These are phyloP conservation scores for Tachyglossus aculeatus DNA, from an alignment of 2,797 vertebrate genomes.

Conservation along the genomic window DNA sequence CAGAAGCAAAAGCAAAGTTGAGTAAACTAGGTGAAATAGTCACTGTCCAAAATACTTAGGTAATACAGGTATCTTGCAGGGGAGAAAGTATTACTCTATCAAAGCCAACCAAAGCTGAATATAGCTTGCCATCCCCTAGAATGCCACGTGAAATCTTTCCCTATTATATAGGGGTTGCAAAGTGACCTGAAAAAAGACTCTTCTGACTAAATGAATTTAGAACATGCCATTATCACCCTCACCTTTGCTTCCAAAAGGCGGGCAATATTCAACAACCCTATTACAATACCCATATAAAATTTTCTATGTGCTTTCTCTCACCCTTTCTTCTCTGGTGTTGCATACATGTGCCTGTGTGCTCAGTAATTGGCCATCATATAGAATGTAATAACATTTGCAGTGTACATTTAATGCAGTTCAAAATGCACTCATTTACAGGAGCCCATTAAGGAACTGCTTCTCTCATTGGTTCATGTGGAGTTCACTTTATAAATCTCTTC, in stretches of 20 bases:
- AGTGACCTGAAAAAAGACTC: neutral
- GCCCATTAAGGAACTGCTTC: constrained; percentile 4
- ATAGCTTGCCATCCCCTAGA: neutral
- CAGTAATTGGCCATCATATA: neutral
- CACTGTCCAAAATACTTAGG: too few species aligned
- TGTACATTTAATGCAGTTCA: neutral
- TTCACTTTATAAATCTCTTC: constrained; percentile 27
- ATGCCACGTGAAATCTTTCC: neutral
- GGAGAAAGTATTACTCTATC: too few species aligned
- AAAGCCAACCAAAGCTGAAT: neutral
- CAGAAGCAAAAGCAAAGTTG: too few species aligned
- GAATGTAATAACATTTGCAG: neutral
- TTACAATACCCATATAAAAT: neutral
- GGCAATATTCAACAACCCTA: neutral
- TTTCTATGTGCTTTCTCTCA: neutral
- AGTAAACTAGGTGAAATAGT: too few species aligned
- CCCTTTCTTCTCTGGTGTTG: neutral
- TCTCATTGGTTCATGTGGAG: neutral
- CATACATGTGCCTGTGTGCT: neutral
- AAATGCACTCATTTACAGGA: constrained; percentile 17
- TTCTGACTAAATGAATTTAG: neutral
- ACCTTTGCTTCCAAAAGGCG: neutral
- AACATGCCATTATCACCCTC: neutral
- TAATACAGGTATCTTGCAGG: too few species aligned
- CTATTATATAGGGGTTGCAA: neutral